Evolutionary conservation across 2,113 vertebrate genomes (phyloP).

Genomic region (Brienomyrus longianalis): DNA sequence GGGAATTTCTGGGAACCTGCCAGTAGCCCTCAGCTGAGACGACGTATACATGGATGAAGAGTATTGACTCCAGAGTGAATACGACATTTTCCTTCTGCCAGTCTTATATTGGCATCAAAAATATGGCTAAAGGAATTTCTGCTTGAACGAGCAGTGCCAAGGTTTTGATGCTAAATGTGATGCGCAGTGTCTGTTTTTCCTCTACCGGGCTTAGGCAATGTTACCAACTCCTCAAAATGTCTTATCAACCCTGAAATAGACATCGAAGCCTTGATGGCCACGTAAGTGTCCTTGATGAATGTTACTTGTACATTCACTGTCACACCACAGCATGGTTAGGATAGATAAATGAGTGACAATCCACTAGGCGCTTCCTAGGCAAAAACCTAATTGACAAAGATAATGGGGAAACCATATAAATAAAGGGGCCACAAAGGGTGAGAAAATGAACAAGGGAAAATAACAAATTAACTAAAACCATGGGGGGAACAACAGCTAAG

Average conservation of each 20-base stretch:
- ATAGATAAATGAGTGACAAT: too few relatives aligned
- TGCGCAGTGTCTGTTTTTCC: neutral
- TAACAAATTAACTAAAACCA: too few relatives aligned
- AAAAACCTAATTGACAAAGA: too few relatives aligned
- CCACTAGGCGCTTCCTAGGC: too few relatives aligned
- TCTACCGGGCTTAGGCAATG: neutral
- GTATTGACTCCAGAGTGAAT: neutral
- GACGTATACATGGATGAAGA: neutral
- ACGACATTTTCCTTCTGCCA: neutral
- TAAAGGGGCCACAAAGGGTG: too few relatives aligned
- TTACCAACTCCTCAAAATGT: slow-evolving; percentile 37
- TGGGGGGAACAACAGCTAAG: too few relatives aligned
- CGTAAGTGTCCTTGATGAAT: slow-evolving; percentile 38
- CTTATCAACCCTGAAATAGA: slow-evolving; percentile 30
- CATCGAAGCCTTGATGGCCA: slow-evolving; percentile 56
- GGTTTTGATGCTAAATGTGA: neutral
- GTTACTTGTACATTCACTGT: neutral
- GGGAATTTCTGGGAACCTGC: neutral
- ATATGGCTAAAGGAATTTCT: neutral
- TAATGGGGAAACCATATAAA: too few relatives aligned
- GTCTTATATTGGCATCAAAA: neutral
- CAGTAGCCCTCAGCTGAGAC: neutral
- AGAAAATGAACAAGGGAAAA: too few relatives aligned
- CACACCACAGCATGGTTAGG: too few relatives aligned
- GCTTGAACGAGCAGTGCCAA: neutral